Conservation (phyloP, 2,888 invertebrate genomes). For the Tineola bisselliella region DNA sequence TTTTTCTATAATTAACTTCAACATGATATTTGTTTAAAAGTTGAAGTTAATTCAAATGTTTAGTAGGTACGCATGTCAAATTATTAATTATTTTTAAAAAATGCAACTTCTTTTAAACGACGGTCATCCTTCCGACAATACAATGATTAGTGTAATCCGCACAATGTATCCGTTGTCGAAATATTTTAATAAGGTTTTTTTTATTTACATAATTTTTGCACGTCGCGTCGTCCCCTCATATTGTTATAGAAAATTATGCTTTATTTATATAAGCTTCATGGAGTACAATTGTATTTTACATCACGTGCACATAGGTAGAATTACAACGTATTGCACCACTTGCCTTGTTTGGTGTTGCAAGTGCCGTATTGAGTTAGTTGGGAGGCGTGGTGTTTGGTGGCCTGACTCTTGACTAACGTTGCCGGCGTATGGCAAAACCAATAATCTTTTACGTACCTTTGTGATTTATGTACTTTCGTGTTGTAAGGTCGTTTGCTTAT, state of each 20-base stretch:
- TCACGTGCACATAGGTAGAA: background rate
- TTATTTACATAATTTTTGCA: background rate
- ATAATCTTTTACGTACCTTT: background rate
- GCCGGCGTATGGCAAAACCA: background rate
- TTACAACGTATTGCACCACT: background rate
- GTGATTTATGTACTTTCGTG: background rate
- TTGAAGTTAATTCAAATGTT: too few relatives aligned
- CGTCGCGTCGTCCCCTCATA: too few relatives aligned
- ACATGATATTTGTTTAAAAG: too few relatives aligned
- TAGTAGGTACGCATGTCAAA: too few relatives aligned
- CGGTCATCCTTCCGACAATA: background rate
- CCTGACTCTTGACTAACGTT: background rate
- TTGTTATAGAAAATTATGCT: too few relatives aligned
- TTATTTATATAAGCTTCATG: too few relatives aligned
- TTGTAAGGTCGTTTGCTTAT: background rate
- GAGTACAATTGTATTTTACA: too few relatives aligned
- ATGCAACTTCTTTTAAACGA: background rate
- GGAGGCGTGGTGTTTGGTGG: background rate
- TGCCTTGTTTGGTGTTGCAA: constrained; percentile 1
- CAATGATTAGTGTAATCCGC: background rate
- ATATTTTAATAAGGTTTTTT: background rate
- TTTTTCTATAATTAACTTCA: too few relatives aligned
- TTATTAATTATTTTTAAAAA: background rate
- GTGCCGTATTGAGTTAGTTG: background rate
- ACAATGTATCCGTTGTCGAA: background rate